phyloP scores from a whole-genome alignment of 2,797 vertebrate genomes.

The Setipinna tenuifilis region DNA sequence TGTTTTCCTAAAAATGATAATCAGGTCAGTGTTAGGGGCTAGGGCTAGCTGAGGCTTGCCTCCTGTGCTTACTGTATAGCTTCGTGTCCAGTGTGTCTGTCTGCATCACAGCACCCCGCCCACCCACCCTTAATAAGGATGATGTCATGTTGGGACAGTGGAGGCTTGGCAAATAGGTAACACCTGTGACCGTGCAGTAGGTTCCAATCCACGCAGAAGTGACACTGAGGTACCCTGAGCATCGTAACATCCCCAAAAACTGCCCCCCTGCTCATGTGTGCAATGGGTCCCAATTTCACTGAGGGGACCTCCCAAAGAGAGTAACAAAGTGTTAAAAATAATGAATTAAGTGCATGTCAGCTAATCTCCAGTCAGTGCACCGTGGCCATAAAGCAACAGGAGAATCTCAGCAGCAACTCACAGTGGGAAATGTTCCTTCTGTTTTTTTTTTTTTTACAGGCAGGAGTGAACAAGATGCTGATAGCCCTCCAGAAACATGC shows the following conservation, averaged over 20 bases:
- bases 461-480: background rate
- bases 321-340: too few species aligned
- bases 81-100: background rate
- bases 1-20: constrained; percentile 36
- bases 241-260: too few species aligned
- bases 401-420: background rate
- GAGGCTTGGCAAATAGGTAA: background rate
- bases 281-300: too few species aligned
- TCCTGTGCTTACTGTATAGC: background rate
- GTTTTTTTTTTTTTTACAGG: background rate
- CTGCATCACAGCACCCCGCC: background rate
- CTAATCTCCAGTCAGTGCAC: background rate
- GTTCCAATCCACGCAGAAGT: too few species aligned
- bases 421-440: background rate
- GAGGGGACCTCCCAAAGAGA: background rate
- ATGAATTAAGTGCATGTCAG: background rate
- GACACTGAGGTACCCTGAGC: background rate
- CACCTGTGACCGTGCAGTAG: background rate
- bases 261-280: too few species aligned
- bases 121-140: background rate
- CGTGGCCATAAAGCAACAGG: background rate
- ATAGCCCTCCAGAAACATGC: constrained; percentile 30
- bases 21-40: constrained; percentile 20
- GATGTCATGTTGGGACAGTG: background rate
- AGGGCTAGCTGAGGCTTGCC: constrained; percentile 19